Evolutionary conservation across 1,140 invertebrate species (phyloP).

Genomic region (Diachasmimorpha longicaudata): DNA sequence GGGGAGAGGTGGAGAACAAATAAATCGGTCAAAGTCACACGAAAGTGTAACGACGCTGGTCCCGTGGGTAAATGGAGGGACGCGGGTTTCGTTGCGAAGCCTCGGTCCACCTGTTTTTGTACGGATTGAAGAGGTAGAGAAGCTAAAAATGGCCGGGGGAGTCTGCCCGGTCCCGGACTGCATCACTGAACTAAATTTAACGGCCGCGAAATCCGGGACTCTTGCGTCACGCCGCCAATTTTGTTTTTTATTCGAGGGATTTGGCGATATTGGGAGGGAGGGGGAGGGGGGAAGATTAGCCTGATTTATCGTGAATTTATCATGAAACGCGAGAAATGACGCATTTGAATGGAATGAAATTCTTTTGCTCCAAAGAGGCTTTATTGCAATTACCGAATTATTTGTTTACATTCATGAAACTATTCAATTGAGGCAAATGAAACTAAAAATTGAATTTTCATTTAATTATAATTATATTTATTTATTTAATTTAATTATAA

Average conservation of each 20-base stretch:
- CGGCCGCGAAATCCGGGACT: constrained; percentile 53
- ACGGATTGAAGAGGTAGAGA: neutral
- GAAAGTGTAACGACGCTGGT: constrained; percentile 35
- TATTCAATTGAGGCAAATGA: too few species aligned
- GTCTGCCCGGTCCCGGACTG: constrained; percentile 44
- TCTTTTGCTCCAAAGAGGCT: too few species aligned
- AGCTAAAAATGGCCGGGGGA: constrained; percentile 53
- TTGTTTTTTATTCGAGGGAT: neutral
- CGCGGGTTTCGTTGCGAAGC: constrained; percentile 38
- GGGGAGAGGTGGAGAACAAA: neutral
- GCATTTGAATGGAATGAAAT: too few species aligned
- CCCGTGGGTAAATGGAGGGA: constrained; percentile 41
- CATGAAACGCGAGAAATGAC: neutral
- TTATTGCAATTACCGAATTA: too few species aligned
- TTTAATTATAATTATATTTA: too few species aligned
- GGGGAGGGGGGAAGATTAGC: neutral
- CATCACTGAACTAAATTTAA: constrained; percentile 51
- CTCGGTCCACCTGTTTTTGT: constrained; percentile 58
- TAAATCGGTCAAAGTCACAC: constrained; percentile 57
- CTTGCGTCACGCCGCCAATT: constrained; percentile 41
- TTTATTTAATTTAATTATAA: too few species aligned
- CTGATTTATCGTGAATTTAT: neutral
- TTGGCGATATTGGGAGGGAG: neutral
- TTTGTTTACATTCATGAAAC: too few species aligned
- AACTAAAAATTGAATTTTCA: too few species aligned